Conservation (phyloP, 2,113 vertebrate species). For the Morone saxatilis region DNA sequence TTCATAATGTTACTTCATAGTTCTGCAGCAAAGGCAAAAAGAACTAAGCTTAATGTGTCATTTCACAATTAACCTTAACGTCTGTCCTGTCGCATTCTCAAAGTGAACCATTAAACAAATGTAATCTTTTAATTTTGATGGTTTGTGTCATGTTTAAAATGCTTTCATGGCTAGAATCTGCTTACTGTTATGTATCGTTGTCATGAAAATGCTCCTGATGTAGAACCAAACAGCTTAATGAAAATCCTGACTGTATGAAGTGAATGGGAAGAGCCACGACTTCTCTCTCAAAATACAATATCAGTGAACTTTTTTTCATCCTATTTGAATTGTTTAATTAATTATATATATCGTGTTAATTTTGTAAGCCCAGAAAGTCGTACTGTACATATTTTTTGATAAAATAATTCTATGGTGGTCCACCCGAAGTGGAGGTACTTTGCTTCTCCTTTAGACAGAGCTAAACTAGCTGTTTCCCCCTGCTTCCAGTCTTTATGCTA, state of each 20-base stretch:
- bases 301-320: not conserved
- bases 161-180: not conserved
- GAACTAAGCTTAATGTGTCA: slow-evolving; percentile 50
- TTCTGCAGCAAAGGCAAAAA: slow-evolving; percentile 10
- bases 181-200: not conserved
- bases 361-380: too few species aligned
- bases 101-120: not conserved
- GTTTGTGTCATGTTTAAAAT: not conserved
- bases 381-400: too few species aligned
- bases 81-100: slow-evolving; percentile 1
- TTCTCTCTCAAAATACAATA: not conserved
- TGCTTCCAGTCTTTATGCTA: too few species aligned
- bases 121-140: not conserved
- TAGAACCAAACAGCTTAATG: not conserved
- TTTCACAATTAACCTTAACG: slow-evolving; percentile 51
- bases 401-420: too few species aligned
- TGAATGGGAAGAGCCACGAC: not conserved
- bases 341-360: too few species aligned
- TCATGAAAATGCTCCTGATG: too few species aligned
- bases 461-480: too few species aligned
- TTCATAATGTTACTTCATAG: slow-evolving; percentile 54
- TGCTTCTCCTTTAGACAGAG: too few species aligned
- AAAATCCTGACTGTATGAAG: not conserved
- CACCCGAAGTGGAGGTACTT: too few species aligned
- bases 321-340: too few species aligned